Evolutionary conservation across 2,113 vertebrate genomes (phyloP), one percentile per base, ranked within the genome.

Genomic region (Puntigrus tetrazona): DNA sequence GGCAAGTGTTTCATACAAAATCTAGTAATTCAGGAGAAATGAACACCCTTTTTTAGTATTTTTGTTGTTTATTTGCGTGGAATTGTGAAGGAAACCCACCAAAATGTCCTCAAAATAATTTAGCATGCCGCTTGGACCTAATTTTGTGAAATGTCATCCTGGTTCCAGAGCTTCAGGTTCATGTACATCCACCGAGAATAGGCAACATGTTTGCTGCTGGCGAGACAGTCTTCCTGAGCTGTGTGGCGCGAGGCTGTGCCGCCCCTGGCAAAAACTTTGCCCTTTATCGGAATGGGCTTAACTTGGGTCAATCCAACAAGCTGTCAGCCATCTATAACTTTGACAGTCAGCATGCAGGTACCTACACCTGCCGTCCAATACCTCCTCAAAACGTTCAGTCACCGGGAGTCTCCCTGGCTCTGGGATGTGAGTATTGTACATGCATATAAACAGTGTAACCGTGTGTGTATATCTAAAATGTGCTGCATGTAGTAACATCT

Each of bases 351-450:
- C 92, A 94, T 7, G 81, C 84, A 5, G 94, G 94, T 43, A 88
- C 84, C 1, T 95, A 95, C 91, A 90, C 87, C 82, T 95, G 94
- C 85, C 91, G 93, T 50, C 92, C 92, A 0, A 89, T 93, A 87
- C 93, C 94, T 6, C 93, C 92, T 0, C 92, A 93, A 87, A 94
- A 94, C 31, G 92, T 94, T 2, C 93, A 92, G 84, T 94, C 94
- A 1, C 89, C 92, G 0, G 73, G 91, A 1, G 43, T 94, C 57
- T 70, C 83, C 7, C 85, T 95, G 78, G 87, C 88, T 43, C 79
- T 94, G 73, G 94, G 94, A 77, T 63, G 94, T 94, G 67, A 93
- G 94, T 92, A 84, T 50, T 69, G 5, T 50, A 43, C 20, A 29
- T 69, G 29, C 27, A 29, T 29, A 41, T 61, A 20, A 7, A 25